Evolutionary conservation across 2,888 invertebrate genomes (phyloP).

Genomic region (Drosophila melanosoma): DNA sequence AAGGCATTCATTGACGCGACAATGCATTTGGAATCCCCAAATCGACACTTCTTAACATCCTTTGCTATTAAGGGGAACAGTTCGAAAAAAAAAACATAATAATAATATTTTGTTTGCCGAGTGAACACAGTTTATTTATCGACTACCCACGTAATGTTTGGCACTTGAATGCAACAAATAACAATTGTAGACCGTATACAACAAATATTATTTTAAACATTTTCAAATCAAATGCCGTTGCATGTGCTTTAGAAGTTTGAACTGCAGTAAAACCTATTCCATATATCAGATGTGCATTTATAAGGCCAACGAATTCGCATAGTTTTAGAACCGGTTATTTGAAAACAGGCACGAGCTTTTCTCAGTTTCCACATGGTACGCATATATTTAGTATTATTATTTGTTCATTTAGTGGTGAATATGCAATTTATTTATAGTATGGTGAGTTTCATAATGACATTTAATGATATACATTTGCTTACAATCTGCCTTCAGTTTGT

Average conservation of each 20-base stretch:
- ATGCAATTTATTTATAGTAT: slow-evolving; percentile 2
- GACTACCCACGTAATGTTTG: slow-evolving; percentile 35
- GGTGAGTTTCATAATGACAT: slow-evolving; percentile 11
- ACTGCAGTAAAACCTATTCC: slow-evolving; percentile 24
- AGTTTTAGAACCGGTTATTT: slow-evolving; percentile 44
- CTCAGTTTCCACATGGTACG: slow-evolving; percentile 2
- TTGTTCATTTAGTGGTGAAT: slow-evolving; percentile 8
- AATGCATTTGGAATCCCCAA: slow-evolving; percentile 45
- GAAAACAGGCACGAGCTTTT: slow-evolving; percentile 6
- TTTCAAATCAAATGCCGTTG: slow-evolving; percentile 3
- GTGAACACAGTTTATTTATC: background rate
- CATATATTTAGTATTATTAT: background rate
- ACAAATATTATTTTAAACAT: slow-evolving; percentile 21
- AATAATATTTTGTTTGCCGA: too few species aligned
- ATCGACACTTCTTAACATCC: slow-evolving; percentile 48
- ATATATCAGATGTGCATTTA: slow-evolving; percentile 9
- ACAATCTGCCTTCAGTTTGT: background rate
- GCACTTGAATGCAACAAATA: slow-evolving; percentile 8
- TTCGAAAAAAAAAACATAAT: background rate
- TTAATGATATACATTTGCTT: background rate
- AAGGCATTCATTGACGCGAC: slow-evolving; percentile 34
- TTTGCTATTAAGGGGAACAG: slow-evolving; percentile 7
- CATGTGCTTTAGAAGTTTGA: slow-evolving; percentile 1
- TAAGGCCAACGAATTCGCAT: slow-evolving; percentile 30
- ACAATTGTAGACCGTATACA: slow-evolving; percentile 6